A percentile compares a stretch with the other conserved stretches of the same genome.
Conservation (phyloP, 2,888 invertebrate species). For the Nephrotoma appendiculata region DNA sequence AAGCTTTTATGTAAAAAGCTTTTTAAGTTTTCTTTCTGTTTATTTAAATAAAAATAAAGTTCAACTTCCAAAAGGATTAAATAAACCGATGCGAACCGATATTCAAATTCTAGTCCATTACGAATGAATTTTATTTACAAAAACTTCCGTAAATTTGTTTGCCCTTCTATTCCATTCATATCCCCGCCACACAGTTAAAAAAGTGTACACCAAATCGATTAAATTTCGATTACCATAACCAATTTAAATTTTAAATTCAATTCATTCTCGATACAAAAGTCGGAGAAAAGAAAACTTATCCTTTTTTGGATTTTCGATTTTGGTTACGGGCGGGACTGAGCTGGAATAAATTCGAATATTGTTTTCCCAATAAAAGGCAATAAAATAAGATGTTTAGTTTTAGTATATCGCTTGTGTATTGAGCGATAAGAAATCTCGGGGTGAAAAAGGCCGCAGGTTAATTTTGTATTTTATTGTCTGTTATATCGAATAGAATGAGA, state of each 20-base stretch:
- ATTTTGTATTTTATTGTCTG: background rate
- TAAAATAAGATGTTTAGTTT: background rate
- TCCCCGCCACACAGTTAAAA: background rate
- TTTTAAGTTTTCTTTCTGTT: too few relatives aligned
- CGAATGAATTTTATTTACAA: background rate
- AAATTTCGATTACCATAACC: background rate
- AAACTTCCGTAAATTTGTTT: background rate
- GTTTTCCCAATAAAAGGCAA: background rate
- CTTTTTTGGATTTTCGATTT: background rate
- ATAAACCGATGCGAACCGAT: background rate
- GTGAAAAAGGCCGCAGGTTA: background rate
- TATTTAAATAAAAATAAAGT: too few relatives aligned
- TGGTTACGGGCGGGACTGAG: background rate
- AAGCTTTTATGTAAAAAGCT: too few relatives aligned
- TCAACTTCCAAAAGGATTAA: background rate
- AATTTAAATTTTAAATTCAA: background rate
- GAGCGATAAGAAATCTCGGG: background rate
- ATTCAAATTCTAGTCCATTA: background rate
- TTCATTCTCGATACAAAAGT: background rate
- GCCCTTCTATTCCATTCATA: background rate
- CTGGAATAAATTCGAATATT: background rate
- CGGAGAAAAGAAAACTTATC: background rate
- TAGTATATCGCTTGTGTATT: background rate
- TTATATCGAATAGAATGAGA: background rate
- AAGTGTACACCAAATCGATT: background rate